Evolutionary conservation across 2,113 vertebrate species (phyloP), one percentile per base, ranked within the genome.

Genomic region (Caranx ignobilis): DNA sequence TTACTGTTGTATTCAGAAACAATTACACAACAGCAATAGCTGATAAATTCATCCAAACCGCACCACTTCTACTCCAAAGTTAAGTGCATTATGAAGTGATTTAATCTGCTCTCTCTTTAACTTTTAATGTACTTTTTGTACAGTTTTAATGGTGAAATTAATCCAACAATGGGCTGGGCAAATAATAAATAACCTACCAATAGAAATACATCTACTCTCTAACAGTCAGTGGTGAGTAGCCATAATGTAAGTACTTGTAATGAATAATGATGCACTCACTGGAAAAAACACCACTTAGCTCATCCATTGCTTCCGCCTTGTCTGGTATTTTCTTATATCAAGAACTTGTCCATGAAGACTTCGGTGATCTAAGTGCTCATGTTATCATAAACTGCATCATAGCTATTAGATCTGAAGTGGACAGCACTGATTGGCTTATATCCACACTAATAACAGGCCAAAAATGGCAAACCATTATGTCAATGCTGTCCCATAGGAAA

Each of bases 381-480:
- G 12, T 55, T 43, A 57, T 52, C n/a, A 31, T 31, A 50, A 35
- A 8, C 15, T 5, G 12, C 6, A 60, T 60, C 41, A 37, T 1
- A 31, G 1, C 12, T 52, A 59, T 55, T 47, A 13, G 12, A 65
- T 72, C 54, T 60, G 26, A 48, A 64, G 52, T 34, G 41, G 18
- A 19, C 13, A 31, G 32, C 15, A 3, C 6, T 55, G 56, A 55
- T 9, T 6, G 35, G 37, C 18, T 64, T 11, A 43, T 54, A 81
- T 63, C 41, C 43, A 1, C 54, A 61, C 60, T 70, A 75, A 70
- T 66, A 61, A 65, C 63, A 3, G 66, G 52, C 80, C 41, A 52
- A 72, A 64, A 81, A 52, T 65, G 26, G 35, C 37, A 73, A 83
- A 72, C 32, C 56, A 77, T 75, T 34, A 72, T 6, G 61, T 60